Percentiles rank a stretch among this genome's conserved stretches.
Conservation (phyloP, 92 coral and sea anemone species). For the Ricordea florida region DNA sequence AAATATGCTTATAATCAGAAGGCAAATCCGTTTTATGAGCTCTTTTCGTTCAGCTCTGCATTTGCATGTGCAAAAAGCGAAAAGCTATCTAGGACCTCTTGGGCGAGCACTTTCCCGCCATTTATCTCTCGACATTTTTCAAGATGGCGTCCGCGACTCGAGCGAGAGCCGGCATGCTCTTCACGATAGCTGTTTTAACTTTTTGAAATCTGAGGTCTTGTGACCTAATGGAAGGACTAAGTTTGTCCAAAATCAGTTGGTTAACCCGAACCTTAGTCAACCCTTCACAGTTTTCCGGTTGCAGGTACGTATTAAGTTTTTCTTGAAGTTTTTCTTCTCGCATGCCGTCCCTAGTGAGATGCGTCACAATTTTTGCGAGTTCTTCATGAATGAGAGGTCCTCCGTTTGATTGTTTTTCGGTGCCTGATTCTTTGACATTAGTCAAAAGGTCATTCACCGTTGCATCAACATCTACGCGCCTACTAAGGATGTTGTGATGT, state of each 20-base stretch:
- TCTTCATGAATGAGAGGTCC: no score
- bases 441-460: no score
- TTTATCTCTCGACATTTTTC: constrained; percentile 18
- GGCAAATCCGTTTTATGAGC: no score
- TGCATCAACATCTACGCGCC: no score
- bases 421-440: no score
- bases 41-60: constrained; percentile 11
- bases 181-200: constrained; percentile 28
- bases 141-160: constrained; percentile 31
- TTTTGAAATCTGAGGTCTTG: constrained; percentile 36
- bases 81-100: constrained; percentile 16
- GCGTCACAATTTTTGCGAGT: no score
- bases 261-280: constrained; percentile 37
- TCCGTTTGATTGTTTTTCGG: no score
- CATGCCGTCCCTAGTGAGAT: constrained; percentile 22
- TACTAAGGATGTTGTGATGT: no score
- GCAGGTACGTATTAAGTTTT: constrained; percentile 29
- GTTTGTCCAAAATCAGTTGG: constrained; percentile 43
- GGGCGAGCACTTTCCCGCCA: constrained; percentile 30
- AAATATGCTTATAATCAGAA: no score
- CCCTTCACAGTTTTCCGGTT: constrained; percentile 36
- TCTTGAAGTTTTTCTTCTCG: constrained; percentile 22
- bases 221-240: constrained; percentile 11
- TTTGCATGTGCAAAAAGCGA: constrained; percentile 29
- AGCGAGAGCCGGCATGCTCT: constrained; percentile 30